A percentile compares a stretch with the other conserved stretches of the same genome.
These are phyloP conservation scores for Acestrorhynchus altus DNA, from an alignment of 2,797 vertebrate species.

Conservation along the genomic window DNA sequence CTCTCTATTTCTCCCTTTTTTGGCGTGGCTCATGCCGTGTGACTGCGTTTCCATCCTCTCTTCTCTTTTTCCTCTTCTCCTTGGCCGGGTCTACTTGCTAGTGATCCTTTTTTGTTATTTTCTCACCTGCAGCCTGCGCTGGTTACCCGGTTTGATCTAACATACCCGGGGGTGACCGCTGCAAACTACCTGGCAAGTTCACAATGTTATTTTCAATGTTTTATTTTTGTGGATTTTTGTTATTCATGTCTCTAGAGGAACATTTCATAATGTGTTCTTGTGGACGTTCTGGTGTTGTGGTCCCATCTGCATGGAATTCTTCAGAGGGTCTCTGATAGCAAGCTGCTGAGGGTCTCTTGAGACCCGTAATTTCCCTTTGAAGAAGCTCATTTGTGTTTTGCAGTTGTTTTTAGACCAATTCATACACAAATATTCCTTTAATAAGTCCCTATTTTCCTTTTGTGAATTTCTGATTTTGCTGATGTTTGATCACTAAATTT, in stretches of 20 bases:
- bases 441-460: not conserved
- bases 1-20: constrained; percentile 28
- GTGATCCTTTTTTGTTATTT: constrained; percentile 70
- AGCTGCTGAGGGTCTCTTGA: constrained; percentile 1
- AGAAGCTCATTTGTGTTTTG: constrained; percentile 41
- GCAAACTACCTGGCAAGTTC: constrained; percentile 85
- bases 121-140: constrained; percentile 81
- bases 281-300: constrained; percentile 26
- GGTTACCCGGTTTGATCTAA: constrained; percentile 84
- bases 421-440: constrained; percentile 1
- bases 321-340: constrained; percentile 36
- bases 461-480: constrained; percentile 6
- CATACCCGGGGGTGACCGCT: constrained; percentile 79
- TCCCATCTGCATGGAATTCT: constrained; percentile 46
- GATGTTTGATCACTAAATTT: not conserved
- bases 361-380: constrained; percentile 29
- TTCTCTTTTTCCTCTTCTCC: constrained; percentile 35
- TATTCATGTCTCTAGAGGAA: constrained; percentile 19
- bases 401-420: constrained; percentile 11
- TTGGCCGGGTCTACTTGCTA: constrained; percentile 52
- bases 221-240: constrained; percentile 34
- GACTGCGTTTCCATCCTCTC: constrained; percentile 57
- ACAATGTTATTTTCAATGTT: constrained; percentile 50
- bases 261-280: constrained; percentile 35
- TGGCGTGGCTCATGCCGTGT: constrained; percentile 55